phyloP scores from a whole-genome alignment of 2,797 vertebrate species.

The Silurus aristotelis region DNA sequence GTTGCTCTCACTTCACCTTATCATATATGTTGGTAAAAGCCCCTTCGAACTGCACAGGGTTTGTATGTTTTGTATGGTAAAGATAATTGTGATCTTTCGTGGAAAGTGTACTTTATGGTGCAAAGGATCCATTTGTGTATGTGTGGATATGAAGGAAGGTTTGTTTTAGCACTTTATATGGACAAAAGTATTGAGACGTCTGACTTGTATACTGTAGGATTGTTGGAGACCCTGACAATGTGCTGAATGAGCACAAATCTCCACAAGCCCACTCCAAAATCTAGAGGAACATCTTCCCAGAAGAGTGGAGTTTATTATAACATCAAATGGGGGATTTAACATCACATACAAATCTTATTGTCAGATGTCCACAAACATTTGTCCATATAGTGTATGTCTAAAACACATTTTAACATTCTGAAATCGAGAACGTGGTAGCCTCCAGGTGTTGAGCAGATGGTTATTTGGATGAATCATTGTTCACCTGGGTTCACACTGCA shows the following conservation, averaged over 20 bases:
- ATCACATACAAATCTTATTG: too few species aligned
- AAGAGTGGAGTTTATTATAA: too few species aligned
- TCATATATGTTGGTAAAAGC: neutral
- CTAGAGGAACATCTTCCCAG: too few species aligned
- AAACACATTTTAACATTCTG: neutral
- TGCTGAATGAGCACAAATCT: too few species aligned
- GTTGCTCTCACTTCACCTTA: neutral
- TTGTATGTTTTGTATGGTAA: too few species aligned
- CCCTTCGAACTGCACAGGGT: neutral
- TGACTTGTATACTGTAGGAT: too few species aligned
- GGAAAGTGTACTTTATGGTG: neutral
- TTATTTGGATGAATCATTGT: neutral
- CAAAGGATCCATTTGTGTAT: neutral
- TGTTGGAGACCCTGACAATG: too few species aligned
- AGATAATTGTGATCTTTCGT: too few species aligned
- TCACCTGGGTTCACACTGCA: neutral
- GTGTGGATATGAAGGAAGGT: neutral
- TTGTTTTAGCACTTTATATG: neutral
- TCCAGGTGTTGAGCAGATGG: conserved; percentile 45
- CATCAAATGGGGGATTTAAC: too few species aligned
- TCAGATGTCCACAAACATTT: too few species aligned
- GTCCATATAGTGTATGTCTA: neutral
- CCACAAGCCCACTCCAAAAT: too few species aligned
- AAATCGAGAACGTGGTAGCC: neutral
- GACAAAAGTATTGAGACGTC: too few species aligned